A percentile compares a stretch with the other conserved stretches of the same genome.
Conservation (phyloP, 2,113 vertebrate species). For the Ceuthmochares aereus region DNA sequence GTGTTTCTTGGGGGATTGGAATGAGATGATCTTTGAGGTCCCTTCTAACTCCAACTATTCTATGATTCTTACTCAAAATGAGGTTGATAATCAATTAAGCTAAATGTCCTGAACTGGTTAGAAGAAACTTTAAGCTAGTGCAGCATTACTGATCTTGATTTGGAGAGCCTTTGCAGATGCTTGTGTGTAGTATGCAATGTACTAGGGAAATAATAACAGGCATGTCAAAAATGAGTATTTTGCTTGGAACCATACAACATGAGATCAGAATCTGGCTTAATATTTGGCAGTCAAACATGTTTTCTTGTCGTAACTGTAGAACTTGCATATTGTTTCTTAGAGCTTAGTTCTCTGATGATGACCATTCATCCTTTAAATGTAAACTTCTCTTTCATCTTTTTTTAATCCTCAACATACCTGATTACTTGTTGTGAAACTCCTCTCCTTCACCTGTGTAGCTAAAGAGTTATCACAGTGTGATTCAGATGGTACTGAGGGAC, state of each 20-base stretch:
- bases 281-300: conserved; percentile 17
- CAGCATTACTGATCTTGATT: background rate
- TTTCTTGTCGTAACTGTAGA: conserved; percentile 33
- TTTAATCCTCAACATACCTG: background rate
- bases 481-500: conserved; percentile 85
- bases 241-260: conserved; percentile 33
- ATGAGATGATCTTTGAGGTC: too few relatives aligned
- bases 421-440: background rate
- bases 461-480: conserved; percentile 85
- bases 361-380: background rate
- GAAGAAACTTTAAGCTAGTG: background rate
- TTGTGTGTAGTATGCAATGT: conserved; percentile 43
- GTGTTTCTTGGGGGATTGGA: background rate
- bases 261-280: conserved; percentile 65
- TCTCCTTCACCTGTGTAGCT: conserved; percentile 74
- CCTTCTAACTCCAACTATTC: too few relatives aligned
- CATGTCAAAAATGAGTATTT: conserved; percentile 45
- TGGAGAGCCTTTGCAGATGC: conserved; percentile 29
- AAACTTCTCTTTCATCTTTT: background rate
- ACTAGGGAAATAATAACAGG: conserved; percentile 52
- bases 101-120: background rate
- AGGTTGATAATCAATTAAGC: background rate
- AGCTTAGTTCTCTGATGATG: background rate
- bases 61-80: background rate
- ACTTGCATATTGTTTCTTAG: conserved; percentile 29